Evolutionary conservation across 2,888 invertebrate species (phyloP), one percentile per base, ranked within the genome.

Genomic region (Adineta ricciae): DNA sequence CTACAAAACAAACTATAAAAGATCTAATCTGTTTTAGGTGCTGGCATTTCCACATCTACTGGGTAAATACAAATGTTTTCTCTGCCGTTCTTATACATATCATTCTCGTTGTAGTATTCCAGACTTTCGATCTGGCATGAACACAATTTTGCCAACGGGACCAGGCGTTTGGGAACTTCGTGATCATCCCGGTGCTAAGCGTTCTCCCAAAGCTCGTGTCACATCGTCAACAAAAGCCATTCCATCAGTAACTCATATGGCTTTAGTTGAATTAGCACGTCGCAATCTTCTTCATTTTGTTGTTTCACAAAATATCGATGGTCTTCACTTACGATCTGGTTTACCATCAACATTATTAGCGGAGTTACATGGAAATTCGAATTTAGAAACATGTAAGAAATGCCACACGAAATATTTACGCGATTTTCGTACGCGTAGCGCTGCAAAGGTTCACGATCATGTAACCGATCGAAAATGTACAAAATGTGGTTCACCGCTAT

Each of bases 281-380:
- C 64, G 27, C 16, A 21, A 50, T 72, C 19, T 84, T 56, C n/a
- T 84, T n/a, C 7, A 84, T 8, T 72, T 56, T 50, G 41, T 84
- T 41, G 21, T 84, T 32, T 64, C 64, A 27, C 84, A 84, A 72
- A 84, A 84, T 72, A 84, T 56, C 4, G 84, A 84, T 50, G 84
- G 84, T n/a, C 54, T 84, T 19, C 84, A 84, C 56, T 91, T 97
- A 85, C 93, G 95, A 88, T 96, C 96, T 19, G 97, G 97, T 7
- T 91, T 98, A 86, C 92, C 93, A 46, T 56, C 41, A 32, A 72
- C 27, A 54, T 41, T 72, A 50, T 56, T 72, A 64, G 56, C 72
- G n/a, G 64, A 84, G 56, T n/a, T 84, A 46, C 84, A 84, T 54
- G 84, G 84, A 56, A 84, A 84, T 50, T 64, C 84, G 19, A 72